A percentile compares a stretch with the other conserved stretches of the same genome.
Evolutionary conservation across 2,797 vertebrate species (phyloP).

Genomic region (Lepus townsendii): DNA sequence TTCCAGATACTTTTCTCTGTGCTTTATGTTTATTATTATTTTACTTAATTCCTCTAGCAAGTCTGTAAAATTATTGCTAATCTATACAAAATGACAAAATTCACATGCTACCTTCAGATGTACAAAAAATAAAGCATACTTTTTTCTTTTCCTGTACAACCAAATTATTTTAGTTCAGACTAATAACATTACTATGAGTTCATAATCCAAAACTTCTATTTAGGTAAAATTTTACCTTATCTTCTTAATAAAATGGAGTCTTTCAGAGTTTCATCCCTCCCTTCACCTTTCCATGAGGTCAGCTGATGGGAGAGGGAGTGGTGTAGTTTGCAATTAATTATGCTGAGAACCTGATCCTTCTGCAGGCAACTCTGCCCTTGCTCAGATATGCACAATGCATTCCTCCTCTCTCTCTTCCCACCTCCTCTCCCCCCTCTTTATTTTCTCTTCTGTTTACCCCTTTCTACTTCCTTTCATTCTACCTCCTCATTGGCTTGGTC

Average conservation of each 20-base stretch:
- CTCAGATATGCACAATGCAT: too few relatives aligned
- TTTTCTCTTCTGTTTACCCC: not conserved
- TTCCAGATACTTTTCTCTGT: not conserved
- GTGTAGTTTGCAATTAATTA: not conserved
- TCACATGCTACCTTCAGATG: not conserved
- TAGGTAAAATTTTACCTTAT: not conserved
- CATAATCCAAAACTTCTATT: not conserved
- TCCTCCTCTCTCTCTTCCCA: too few relatives aligned
- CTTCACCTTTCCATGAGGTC: not conserved
- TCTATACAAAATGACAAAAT: not conserved
- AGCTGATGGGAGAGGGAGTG: not conserved
- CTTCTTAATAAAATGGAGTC: not conserved
- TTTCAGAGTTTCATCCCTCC: not conserved
- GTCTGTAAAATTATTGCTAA: not conserved
- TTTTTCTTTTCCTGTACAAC: not conserved
- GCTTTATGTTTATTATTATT: not conserved
- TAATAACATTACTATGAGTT: not conserved
- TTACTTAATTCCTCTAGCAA: not conserved
- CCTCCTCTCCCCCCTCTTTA: too few relatives aligned
- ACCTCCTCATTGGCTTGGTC: not conserved
- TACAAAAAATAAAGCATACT: not conserved
- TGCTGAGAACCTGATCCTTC: not conserved
- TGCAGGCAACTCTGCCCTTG: too few relatives aligned
- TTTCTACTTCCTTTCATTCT: rapidly evolving
- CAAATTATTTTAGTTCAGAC: not conserved